Base-by-base conservation (phyloP, 2,113 vertebrate species). In the Balaeniceps rex region DNA sequence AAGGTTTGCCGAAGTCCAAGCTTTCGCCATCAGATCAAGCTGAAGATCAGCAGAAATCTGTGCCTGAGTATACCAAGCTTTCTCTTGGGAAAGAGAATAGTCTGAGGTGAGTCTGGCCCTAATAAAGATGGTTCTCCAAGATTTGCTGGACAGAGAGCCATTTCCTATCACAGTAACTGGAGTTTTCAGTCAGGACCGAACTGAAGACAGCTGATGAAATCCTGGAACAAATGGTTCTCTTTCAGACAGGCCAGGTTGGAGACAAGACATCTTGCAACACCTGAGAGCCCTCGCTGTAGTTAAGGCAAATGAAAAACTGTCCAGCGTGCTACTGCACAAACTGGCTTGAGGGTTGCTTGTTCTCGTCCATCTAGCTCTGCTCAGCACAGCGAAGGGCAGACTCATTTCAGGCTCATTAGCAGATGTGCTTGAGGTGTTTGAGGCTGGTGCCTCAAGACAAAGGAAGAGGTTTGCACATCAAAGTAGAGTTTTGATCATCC, bases 401-500 rank as follows among this genome's bases (percentile, higher is more conserved):
- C 40, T 70, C 55, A 90, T 92, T 95, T 86, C 38, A 74, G 64
- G 69, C 34, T 79, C 75, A 92, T 94, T 83, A 94, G 58, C 46
- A 90, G 85, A 92, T 83, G 82, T 90, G 93, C 85, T 94, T 72
- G 36, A 96, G 90, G 58, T 93, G 74, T 87, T 93, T 95, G 91
- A 79, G 82, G 40, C 28, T 83, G 49, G 13, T 94, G 78, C 87
- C 85, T 93, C 49, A 83, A 90, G 90, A 77, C 82, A 93, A 88
- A 94, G 68, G 78, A 95, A 96, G 69, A 80, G 25, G 58, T 87
- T 23, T 88, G 49, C 66, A 95, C 78, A 95, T 95, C 90, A 96
- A 95, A 96, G 93, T 22, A 70, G 26, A 86, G 23, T 92, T 97
- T 96, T 97, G 90, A 96, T 93, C 93, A 93, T 77, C 38, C 51